A percentile compares a stretch with the other conserved stretches of the same genome.
phyloP scores from a whole-genome alignment of 2,888 invertebrate genomes.

The Tinea semifulvella region DNA sequence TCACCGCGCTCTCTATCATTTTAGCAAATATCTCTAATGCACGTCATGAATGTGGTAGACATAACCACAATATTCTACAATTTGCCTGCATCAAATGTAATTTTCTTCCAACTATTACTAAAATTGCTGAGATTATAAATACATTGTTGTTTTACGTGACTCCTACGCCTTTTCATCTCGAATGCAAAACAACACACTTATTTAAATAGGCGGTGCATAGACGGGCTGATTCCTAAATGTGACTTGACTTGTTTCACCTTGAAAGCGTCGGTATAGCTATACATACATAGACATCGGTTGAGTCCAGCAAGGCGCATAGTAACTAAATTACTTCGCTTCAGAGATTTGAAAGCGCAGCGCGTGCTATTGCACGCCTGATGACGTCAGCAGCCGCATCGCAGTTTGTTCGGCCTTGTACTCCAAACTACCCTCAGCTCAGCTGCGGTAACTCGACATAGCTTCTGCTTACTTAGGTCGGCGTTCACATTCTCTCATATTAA shows the following conservation, averaged over 20 bases:
- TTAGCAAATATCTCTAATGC: slow-evolving; percentile 6
- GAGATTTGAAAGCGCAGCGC: slow-evolving; percentile 5
- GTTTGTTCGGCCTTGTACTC: slow-evolving; percentile 10
- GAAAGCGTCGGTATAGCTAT: neutral
- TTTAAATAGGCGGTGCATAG: slow-evolving; percentile 7
- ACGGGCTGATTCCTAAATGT: neutral
- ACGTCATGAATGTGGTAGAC: slow-evolving; percentile 1
- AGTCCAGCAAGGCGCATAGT: slow-evolving; percentile 4
- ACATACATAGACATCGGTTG: neutral
- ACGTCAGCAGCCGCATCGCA: slow-evolving; percentile 10
- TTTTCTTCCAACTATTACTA: slow-evolving; percentile 2
- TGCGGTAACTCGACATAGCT: neutral
- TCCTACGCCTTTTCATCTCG: slow-evolving; percentile 6
- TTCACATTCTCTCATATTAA: neutral
- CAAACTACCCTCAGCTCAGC: neutral
- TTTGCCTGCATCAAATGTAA: slow-evolving; percentile 2
- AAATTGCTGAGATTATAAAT: slow-evolving; percentile 6
- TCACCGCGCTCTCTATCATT: slow-evolving; percentile 3
- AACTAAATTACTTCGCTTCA: slow-evolving; percentile 8
- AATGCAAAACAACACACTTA: slow-evolving; percentile 9
- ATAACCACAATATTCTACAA: neutral
- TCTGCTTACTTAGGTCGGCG: slow-evolving; percentile 2
- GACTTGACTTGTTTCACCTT: slow-evolving; percentile 5
- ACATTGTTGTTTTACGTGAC: slow-evolving; percentile 3
- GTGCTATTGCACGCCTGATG: slow-evolving; percentile 2